Evolutionary conservation across 2,888 invertebrate genomes (phyloP).

Genomic region (Drosophila peninsularis): DNA sequence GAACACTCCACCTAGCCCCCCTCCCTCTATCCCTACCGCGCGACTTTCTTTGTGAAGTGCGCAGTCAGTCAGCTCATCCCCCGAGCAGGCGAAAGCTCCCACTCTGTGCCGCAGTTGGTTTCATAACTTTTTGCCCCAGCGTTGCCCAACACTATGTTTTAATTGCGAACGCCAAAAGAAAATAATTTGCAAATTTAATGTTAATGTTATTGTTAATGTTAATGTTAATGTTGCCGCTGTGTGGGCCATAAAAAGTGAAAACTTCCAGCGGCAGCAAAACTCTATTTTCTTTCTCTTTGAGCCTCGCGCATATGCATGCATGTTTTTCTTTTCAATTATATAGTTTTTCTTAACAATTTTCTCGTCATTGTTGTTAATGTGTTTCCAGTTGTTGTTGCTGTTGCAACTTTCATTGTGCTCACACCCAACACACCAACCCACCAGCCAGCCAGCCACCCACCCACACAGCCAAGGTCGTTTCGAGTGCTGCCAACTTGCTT

Average conservation of each 20-base stretch:
- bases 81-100: not conserved
- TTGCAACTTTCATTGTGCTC: conserved; percentile 68
- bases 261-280: conserved; percentile 17
- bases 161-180: conserved; percentile 18
- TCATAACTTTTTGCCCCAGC: conserved; percentile 37
- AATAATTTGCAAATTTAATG: conserved; percentile 53
- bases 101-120: conserved; percentile 37
- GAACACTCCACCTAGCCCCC: not conserved
- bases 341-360: conserved; percentile 71
- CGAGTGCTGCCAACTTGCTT: conserved; percentile 33
- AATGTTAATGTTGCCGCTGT: conserved; percentile 32
- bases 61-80: conserved; percentile 15
- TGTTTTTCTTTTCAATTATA: conserved; percentile 73
- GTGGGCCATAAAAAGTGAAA: conserved; percentile 49
- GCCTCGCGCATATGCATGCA: conserved; percentile 6
- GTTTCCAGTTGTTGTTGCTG: conserved; percentile 39
- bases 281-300: conserved; percentile 10
- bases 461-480: conserved; percentile 43
- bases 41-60: conserved; percentile 60
- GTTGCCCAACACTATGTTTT: conserved; percentile 28
- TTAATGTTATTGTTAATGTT: conserved; percentile 37
- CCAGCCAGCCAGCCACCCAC: not conserved
- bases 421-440: conserved; percentile 11
- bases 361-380: conserved; percentile 75
- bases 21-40: not conserved